Conservation (phyloP, 2,888 invertebrate genomes). For the Chymomyza amoena region DNA sequence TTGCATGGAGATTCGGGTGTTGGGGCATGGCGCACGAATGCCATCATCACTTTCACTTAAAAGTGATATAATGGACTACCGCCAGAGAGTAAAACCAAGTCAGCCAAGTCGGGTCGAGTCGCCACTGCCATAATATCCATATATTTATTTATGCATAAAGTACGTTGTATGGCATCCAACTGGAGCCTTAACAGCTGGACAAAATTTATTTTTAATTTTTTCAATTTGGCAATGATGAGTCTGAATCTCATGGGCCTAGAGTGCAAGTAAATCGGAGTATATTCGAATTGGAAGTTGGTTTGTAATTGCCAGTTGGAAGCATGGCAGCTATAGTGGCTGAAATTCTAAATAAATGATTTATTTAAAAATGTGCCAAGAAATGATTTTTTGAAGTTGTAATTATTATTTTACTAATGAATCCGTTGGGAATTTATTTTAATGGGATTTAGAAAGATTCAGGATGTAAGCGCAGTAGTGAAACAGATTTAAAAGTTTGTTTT, state of each 20-base stretch:
- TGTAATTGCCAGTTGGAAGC: no score
- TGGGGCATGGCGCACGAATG: conserved; percentile 47
- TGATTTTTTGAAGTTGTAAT: no score
- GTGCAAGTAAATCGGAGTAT: not conserved
- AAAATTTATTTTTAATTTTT: not conserved
- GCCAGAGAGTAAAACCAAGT: conserved; percentile 41
- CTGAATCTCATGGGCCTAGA: no score
- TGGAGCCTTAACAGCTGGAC: conserved; percentile 8
- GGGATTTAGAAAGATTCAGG: no score
- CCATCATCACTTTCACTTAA: conserved; percentile 75
- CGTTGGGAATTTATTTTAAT: no score
- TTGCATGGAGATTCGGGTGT: not conserved
- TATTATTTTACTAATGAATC: no score
- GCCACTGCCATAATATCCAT: conserved; percentile 1
- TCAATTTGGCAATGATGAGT: no score
- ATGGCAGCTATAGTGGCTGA: no score
- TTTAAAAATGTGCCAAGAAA: no score
- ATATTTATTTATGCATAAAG: not conserved
- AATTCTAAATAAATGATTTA: no score
- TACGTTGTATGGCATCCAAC: not conserved
- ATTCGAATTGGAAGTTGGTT: not conserved
- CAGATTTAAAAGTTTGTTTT: no score
- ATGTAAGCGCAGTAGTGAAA: no score
- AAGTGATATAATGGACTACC: conserved; percentile 73
- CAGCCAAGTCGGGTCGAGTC: conserved; percentile 34